These are phyloP conservation scores for Taurulus bubalis DNA, from an alignment of 2,113 vertebrate species.

Conservation along the genomic window DNA sequence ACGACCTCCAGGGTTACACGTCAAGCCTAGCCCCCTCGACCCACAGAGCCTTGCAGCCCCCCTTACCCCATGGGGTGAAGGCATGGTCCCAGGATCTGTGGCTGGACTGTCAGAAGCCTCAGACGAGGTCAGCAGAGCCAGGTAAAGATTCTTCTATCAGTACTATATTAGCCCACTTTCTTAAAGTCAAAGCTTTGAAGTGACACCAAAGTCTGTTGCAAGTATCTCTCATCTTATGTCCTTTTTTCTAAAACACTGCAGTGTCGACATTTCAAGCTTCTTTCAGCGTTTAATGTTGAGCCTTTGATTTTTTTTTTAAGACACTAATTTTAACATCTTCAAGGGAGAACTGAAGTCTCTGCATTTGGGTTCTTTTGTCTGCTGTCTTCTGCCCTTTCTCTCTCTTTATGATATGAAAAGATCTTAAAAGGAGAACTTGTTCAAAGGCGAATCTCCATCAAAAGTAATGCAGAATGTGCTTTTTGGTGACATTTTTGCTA, in stretches of 20 bases:
- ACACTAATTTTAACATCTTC: conserved; percentile 84
- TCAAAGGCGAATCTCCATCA: conserved; percentile 77
- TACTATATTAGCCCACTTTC: conserved; percentile 79
- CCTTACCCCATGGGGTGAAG: conserved; percentile 47
- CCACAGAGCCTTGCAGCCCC: conserved; percentile 31
- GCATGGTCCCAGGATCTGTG: conserved; percentile 57
- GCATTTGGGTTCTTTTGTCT: conserved; percentile 82
- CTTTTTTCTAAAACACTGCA: conserved; percentile 79
- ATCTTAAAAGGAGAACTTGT: conserved; percentile 76
- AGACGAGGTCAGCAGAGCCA: conserved; percentile 72
- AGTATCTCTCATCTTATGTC: conserved; percentile 81
- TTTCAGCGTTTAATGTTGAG: conserved; percentile 79
- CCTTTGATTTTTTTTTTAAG: conserved; percentile 82
- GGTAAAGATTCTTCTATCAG: conserved; percentile 76
- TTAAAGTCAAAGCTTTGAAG: conserved; percentile 81
- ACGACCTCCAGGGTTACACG: conserved; percentile 78
- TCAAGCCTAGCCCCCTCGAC: conserved; percentile 69
- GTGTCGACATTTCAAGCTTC: conserved; percentile 82
- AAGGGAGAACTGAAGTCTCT: conserved; percentile 78
- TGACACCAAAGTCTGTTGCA: conserved; percentile 83
- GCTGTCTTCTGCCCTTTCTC: conserved; percentile 77
- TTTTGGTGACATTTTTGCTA: conserved; percentile 77
- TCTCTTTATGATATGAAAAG: conserved; percentile 67
- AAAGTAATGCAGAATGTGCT: conserved; percentile 72
- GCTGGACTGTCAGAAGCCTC: conserved; percentile 65